Evolutionary conservation across 1,140 invertebrate genomes (phyloP).

Genomic region (Argopecten irradians): DNA sequence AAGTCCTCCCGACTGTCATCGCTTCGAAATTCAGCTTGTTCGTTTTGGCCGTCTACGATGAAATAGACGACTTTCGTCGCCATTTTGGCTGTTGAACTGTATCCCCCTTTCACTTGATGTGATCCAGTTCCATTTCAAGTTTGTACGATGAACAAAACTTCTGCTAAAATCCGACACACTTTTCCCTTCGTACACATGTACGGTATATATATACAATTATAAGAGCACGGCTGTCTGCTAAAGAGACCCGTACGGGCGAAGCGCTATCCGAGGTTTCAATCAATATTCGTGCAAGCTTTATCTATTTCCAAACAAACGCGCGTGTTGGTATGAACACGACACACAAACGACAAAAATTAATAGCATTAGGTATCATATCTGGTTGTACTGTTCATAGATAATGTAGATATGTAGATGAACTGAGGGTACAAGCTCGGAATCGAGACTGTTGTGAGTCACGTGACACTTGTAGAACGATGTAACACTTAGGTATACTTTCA

Average conservation of each 20-base stretch:
- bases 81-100: constrained; percentile 48
- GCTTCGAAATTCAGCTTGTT: constrained; percentile 66
- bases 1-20: constrained; percentile 67
- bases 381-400: too few species aligned
- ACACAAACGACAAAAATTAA: neutral
- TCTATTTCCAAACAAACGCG: neutral
- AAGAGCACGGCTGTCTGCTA: constrained; percentile 7
- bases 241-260: neutral
- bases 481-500: neutral
- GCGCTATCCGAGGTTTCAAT: neutral
- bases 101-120: neutral
- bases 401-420: too few species aligned
- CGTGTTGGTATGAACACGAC: neutral
- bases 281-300: neutral
- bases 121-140: neutral
- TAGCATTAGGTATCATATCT: too few species aligned
- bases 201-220: neutral
- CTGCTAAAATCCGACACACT: constrained; percentile 8
- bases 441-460: neutral
- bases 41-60: constrained; percentile 61
- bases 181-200: neutral
- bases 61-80: constrained; percentile 69
- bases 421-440: neutral
- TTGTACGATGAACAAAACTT: neutral
- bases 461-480: neutral